Conservation (phyloP, 1,140 invertebrate genomes). For the Drosophila serrata region DNA sequence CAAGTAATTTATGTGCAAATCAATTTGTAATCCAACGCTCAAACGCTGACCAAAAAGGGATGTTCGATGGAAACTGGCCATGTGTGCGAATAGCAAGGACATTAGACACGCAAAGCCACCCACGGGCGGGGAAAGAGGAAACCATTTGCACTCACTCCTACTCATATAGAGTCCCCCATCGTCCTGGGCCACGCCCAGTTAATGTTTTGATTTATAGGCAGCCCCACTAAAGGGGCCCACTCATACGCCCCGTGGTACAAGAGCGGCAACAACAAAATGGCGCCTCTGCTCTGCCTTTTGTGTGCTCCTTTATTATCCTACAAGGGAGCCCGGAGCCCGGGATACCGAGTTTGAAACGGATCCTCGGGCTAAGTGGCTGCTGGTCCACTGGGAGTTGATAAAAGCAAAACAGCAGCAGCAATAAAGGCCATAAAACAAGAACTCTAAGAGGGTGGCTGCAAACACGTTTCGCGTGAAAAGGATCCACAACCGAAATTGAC, state of each 20-base stretch:
- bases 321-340: slow-evolving; percentile 8
- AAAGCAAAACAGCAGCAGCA: slow-evolving; percentile 47
- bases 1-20: slow-evolving; percentile 72
- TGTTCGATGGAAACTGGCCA: slow-evolving; percentile 20
- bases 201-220: slow-evolving; percentile 79
- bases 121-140: slow-evolving; percentile 8
- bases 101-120: slow-evolving; percentile 39
- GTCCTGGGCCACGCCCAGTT: slow-evolving; percentile 62
- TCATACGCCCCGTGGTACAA: slow-evolving; percentile 45
- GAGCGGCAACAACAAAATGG: slow-evolving; percentile 38
- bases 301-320: slow-evolving; percentile 49
- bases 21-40: slow-evolving; percentile 68
- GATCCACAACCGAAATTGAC: slow-evolving; percentile 22
- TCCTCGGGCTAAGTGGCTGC: slow-evolving; percentile 68
- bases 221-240: slow-evolving; percentile 34
- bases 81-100: slow-evolving; percentile 43
- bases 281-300: slow-evolving; percentile 26
- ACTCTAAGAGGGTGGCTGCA: slow-evolving; percentile 20
- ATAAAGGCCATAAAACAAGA: slow-evolving; percentile 29
- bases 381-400: slow-evolving; percentile 69
- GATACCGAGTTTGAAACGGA: slow-evolving; percentile 31
- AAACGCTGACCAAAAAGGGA: slow-evolving; percentile 19
- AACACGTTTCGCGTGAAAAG: slow-evolving; percentile 36
- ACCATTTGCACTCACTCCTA: slow-evolving; percentile 35
- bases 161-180: background rate